Evolutionary conservation across 2,888 invertebrate genomes (phyloP).

Genomic region (Petrolisthes manimaculis): DNA sequence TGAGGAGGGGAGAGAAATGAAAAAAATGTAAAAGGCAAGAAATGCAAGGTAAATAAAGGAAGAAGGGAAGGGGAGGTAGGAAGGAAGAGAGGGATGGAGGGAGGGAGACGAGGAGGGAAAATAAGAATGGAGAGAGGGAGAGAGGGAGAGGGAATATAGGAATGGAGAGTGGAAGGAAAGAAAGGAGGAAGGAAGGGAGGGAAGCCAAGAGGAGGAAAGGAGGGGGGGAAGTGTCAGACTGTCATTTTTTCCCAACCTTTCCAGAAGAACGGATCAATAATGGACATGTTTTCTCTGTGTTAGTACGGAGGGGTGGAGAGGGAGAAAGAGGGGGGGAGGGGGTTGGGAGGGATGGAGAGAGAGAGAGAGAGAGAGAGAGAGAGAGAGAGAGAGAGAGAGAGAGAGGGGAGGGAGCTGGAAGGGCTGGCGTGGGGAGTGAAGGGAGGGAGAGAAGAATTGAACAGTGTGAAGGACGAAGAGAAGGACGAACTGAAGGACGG

Average conservation of each 20-base stretch:
- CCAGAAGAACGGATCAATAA: constrained; percentile 24
- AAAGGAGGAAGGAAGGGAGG: background rate
- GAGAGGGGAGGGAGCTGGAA: background rate
- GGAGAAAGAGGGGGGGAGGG: background rate
- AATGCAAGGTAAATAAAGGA: background rate
- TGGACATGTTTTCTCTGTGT: constrained; percentile 30
- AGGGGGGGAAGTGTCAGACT: constrained; percentile 23
- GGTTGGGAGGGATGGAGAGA: background rate
- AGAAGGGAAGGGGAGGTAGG: background rate
- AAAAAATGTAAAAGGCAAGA: background rate
- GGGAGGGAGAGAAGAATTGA: background rate
- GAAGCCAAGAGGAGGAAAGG: background rate
- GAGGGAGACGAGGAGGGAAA: background rate
- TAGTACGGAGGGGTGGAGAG: background rate
- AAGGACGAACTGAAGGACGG: background rate
- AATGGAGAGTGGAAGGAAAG: background rate
- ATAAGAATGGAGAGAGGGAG: background rate
- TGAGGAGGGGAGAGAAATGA: background rate
- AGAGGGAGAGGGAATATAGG: background rate
- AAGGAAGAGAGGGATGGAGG: background rate
- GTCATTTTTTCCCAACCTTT: constrained; percentile 24
- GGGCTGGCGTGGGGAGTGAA: background rate
- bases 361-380: background rate
- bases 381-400: constrained; percentile 12
- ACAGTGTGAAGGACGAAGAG: background rate